Evolutionary conservation across 2,888 invertebrate genomes (phyloP).

Genomic region (Apamea crenata): DNA sequence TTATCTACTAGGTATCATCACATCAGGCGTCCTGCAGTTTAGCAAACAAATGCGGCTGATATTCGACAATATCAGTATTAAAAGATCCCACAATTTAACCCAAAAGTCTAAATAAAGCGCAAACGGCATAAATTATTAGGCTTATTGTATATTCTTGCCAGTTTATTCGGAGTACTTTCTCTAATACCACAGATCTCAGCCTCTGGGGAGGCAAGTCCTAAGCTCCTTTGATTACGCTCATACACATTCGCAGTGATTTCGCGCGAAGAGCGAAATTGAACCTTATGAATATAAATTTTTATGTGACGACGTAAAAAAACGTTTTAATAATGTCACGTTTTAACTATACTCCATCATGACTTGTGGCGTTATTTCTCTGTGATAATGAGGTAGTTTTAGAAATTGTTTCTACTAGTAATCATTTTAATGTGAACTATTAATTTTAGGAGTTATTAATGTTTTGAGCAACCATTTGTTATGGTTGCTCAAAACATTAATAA

Average conservation of each 20-base stretch:
- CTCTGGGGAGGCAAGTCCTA: constrained; percentile 45
- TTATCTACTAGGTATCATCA: background rate
- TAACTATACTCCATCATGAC: background rate
- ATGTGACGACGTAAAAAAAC: constrained; percentile 32
- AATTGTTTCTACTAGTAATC: background rate
- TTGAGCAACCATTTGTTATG: background rate
- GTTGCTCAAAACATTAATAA: no score
- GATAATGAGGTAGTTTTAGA: background rate
- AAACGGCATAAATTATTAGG: constrained; percentile 49
- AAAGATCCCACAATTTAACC: constrained; percentile 13
- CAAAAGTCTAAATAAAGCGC: constrained; percentile 27
- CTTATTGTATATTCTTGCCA: constrained; percentile 51
- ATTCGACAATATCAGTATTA: constrained; percentile 15
- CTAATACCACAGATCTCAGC: constrained; percentile 42
- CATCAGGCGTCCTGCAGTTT: background rate
- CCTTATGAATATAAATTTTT: constrained; percentile 48
- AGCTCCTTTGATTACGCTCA: constrained; percentile 56
- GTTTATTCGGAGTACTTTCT: constrained; percentile 42
- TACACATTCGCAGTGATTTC: constrained; percentile 52
- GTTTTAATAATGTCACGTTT: constrained; percentile 41
- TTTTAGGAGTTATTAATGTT: background rate
- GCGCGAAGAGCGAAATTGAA: constrained; percentile 53
- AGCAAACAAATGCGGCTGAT: background rate
- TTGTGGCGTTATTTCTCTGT: background rate
- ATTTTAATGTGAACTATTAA: background rate